Base-by-base conservation (phyloP, 2,888 invertebrate species). In the Drosophila paramelanica region DNA sequence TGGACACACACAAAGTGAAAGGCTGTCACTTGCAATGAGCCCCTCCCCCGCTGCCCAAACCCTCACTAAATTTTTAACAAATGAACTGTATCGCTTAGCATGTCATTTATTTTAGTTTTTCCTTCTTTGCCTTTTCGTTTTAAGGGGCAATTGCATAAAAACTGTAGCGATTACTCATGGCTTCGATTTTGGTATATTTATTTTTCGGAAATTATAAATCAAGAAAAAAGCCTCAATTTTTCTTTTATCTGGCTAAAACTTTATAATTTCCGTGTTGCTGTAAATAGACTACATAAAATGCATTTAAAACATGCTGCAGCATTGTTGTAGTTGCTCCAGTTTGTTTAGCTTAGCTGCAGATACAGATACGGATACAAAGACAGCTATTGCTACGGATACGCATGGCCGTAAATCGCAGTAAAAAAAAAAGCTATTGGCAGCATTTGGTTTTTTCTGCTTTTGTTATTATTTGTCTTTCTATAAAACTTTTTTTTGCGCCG, bases 181-280 rank as follows among this genome's bases (percentile, higher is more conserved):
- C 45, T 36, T 55, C 55, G 55, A 55, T 45, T 45, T 55, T 36
- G n/a, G 42, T 13, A 13, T 11, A 23, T 42, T 23, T 36, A 5
- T 42, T 64, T 47, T 11, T 51, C 23, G 88, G 74, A 82, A 88
- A 85, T 79, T 69, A 67, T 88, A 85, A 79, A 88, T 85, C 67
- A 61, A 68, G 56, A 23, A 51, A 75, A 75, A 57, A 33, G 33
- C 23, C 17, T 38, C 56, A 71, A 52, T 50, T 72, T 58, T 45
- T 41, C 53, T 57, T 81, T 65, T 52, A 62, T 66, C 66, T 51
- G 53, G 47, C 57, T 52, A 65, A 52, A 88, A 75, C 65, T 88
- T 83, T 80, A 88, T 73, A 86, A 86, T 83, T 88, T 83, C 83
- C 83, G 83, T 86, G 47, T 70, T 66, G 70, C 55, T 64, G 64